These are phyloP conservation scores for Drosophila vallismaia DNA, from an alignment of 2,888 invertebrate species.

Conservation along the genomic window DNA sequence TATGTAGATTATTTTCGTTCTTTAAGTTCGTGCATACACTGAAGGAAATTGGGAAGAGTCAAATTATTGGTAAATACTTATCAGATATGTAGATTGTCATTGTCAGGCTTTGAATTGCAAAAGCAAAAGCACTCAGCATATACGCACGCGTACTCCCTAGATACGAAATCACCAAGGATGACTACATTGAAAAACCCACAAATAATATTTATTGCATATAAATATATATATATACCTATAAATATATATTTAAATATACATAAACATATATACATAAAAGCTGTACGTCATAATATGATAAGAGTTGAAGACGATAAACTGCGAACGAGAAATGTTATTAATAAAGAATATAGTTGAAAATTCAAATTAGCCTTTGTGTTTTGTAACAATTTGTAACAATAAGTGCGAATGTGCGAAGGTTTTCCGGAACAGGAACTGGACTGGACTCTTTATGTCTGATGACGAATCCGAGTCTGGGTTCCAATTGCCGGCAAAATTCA, in stretches of 20 bases:
- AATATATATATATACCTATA: slow-evolving; percentile 43
- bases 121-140: slow-evolving; percentile 54
- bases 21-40: slow-evolving; percentile 35
- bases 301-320: slow-evolving; percentile 64
- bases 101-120: slow-evolving; percentile 55
- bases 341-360: slow-evolving; percentile 81
- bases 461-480: slow-evolving; percentile 31
- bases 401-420: slow-evolving; percentile 40
- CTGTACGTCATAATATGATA: slow-evolving; percentile 62
- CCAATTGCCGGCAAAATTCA: slow-evolving; percentile 66
- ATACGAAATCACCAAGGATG: slow-evolving; percentile 12
- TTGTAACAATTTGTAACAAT: slow-evolving; percentile 25
- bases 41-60: slow-evolving; percentile 22
- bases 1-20: slow-evolving; percentile 44
- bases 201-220: slow-evolving; percentile 65
- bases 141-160: slow-evolving; percentile 50
- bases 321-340: slow-evolving; percentile 79
- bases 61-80: slow-evolving; percentile 18
- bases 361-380: slow-evolving; percentile 48
- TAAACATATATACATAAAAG: slow-evolving; percentile 48
- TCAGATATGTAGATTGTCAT: slow-evolving; percentile 36
- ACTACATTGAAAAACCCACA: slow-evolving; percentile 49
- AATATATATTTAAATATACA: slow-evolving; percentile 39
- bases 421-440: slow-evolving; percentile 68
- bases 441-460: slow-evolving; percentile 18